Base-by-base conservation (phyloP, 2,888 invertebrate species). In the Platycheirus albimanus region DNA sequence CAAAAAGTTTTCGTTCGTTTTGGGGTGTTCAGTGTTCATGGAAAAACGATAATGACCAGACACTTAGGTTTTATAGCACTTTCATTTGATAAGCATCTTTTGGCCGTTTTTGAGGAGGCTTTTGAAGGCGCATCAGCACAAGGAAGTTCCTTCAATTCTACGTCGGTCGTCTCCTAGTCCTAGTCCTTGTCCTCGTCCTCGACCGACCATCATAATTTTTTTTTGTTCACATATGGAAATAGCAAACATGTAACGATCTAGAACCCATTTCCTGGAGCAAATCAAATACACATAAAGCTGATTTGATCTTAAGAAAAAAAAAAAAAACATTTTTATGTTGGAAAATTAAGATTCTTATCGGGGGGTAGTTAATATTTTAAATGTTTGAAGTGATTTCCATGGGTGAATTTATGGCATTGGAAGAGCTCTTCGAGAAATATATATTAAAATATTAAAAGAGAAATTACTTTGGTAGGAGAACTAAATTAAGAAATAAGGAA, bases 11-110 rank as follows among this genome's bases (percentile, higher is more conserved):
- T 58, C 56, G 38, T 71, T 58, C 56, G 38, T 54, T 70, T 74
- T 64, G 13, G 49, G 51, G 24, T 36, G 61, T 63, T 47, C 47
- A 54, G 56, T 45, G 83, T 83, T 83, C 77, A 83, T 78, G 77
- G 69, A 83, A 78, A 83, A 83, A 83, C 83, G 83, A 83, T 83
- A 83, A 83, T 74, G 77, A 83, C 72, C 83, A 83, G 77, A 78
- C 72, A 74, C 77, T 83, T 77, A 52, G 69, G 72, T 83, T 83
- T 83, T 74, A 83, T 83, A 64, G 83, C 72, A 74, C 54, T 78
- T 67, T 72, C 63, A 66, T 63, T 72, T 72, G 77, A 83, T 83
- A 83, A 63, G 72, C 52, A 78, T 78, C 83, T 64, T 56, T 69
- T 70, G 56, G 52, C 41, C 36, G 8, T 47, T 49, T 69, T 63